phyloP scores from a whole-genome alignment of 2,797 vertebrate species.

The Lepus townsendii region DNA sequence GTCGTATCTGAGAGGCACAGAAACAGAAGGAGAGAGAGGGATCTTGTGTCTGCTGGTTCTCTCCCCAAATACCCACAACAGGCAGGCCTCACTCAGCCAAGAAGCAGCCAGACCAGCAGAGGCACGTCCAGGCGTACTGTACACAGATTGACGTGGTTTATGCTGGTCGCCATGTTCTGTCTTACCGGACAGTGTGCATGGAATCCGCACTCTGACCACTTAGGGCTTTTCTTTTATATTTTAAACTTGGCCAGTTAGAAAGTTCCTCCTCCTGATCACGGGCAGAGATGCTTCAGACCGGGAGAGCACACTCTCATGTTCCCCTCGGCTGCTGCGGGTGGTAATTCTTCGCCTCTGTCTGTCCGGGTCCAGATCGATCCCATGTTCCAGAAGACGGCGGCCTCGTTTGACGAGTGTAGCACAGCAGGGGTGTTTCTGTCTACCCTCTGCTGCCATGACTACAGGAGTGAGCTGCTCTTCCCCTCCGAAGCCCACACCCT shows the following conservation, averaged over 20 bases:
- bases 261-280: not conserved
- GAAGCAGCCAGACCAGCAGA: not conserved
- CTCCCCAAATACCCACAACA: too few species aligned
- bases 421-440: slow-evolving; percentile 94
- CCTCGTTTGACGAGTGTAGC: slow-evolving; percentile 96
- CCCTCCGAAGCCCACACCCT: slow-evolving; percentile 91
- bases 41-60: too few species aligned
- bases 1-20: too few species aligned
- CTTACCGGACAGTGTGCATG: not conserved
- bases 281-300: not conserved
- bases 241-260: not conserved
- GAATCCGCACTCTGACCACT: not conserved
- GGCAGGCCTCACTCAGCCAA: too few species aligned
- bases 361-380: slow-evolving; percentile 92
- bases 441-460: slow-evolving; percentile 91
- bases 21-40: too few species aligned
- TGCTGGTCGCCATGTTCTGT: not conserved
- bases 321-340: not conserved
- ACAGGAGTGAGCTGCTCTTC: slow-evolving; percentile 93
- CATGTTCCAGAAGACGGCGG: slow-evolving; percentile 94
- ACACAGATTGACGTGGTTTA: not conserved
- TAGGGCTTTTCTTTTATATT: not conserved
- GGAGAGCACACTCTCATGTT: too few species aligned
- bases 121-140: not conserved
- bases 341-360: not conserved